Evolutionary conservation across 2,888 invertebrate species (phyloP), one percentile per base, ranked within the genome.

Genomic region (Tinea pellionella): DNA sequence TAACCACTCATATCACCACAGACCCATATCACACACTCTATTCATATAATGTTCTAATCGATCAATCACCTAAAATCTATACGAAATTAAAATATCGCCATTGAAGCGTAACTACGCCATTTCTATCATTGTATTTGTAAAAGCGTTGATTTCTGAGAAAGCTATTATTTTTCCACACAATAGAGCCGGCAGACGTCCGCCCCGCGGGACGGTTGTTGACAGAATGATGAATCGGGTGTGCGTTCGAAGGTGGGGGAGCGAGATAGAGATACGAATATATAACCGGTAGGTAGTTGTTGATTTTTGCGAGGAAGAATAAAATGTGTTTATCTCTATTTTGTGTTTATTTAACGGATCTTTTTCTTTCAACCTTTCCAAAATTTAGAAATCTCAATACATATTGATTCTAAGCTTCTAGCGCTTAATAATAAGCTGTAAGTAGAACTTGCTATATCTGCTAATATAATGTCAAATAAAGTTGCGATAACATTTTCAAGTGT

Each of bases 171-270:
- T 41, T 59, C 13, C 19, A 18, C 59, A 29, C 59, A 42, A 43
- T 41, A 43, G 24, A 8, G 15, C 32, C 16, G 19, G 30, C 16
- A 41, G 65, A 67, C 68, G 69, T 69, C 66, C 67, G 67, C 65
- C 63, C 63, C 65, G 63, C 64, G 70, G 69, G 71, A 68, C 68
- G 67, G 47, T n/a, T 68, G 76, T 61, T 69, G 77, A 78, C 78
- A 77, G 69, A 63, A 65, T 79, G 78, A 79, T 78, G 71, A 78
- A 79, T 79, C 71, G 65, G 59, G 30, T 47, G 42, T 37, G 61
- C 13, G 16, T 37, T 37, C 9, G 37, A 24, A 37, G 30, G 41
- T 47, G 18, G 43, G 32, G 15, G 59, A 61, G 56, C 42, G 15
- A 15, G 55, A 55, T 18, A n/a, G 47, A 18, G 2, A 15, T 18